Evolutionary conservation across 2,888 invertebrate genomes (phyloP).

Genomic region (Apotomis betuletana): DNA sequence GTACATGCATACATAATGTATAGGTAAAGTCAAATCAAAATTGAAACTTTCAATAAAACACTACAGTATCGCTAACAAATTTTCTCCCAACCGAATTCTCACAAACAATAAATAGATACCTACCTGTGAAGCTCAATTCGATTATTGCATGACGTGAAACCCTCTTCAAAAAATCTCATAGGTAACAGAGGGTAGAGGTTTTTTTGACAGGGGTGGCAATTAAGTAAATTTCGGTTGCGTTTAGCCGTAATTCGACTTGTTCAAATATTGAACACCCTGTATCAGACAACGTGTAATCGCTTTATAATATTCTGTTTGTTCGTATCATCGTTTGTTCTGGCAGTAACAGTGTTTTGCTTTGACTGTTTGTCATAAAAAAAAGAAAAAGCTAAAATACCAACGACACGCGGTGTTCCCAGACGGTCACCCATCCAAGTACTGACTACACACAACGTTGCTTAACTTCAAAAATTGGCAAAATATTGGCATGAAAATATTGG

Average conservation of each 20-base stretch:
- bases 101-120: too few relatives aligned
- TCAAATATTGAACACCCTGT: slow-evolving; percentile 57
- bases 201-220: slow-evolving; percentile 52
- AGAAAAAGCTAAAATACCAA: slow-evolving; percentile 43
- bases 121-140: neutral
- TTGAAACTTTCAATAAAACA: too few relatives aligned
- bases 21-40: too few relatives aligned
- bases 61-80: too few relatives aligned
- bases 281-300: slow-evolving; percentile 51
- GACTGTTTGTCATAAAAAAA: slow-evolving; percentile 1
- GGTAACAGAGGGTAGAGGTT: slow-evolving; percentile 14
- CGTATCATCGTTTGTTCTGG: slow-evolving; percentile 39
- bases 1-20: too few relatives aligned
- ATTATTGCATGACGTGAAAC: neutral
- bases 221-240: slow-evolving; percentile 53
- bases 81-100: too few relatives aligned
- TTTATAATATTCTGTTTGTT: slow-evolving; percentile 55
- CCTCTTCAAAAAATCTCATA: slow-evolving; percentile 1
- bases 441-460: slow-evolving; percentile 51
- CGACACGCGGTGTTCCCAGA: slow-evolving; percentile 50
- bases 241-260: slow-evolving; percentile 55
- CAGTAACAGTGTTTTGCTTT: slow-evolving; percentile 42
- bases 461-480: slow-evolving; percentile 54
- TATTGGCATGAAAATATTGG: slow-evolving; percentile 59
- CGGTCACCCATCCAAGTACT: slow-evolving; percentile 53